These are phyloP conservation scores for Periophthalmodon schlosseri DNA, from an alignment of 2,113 vertebrate genomes.

Conservation along the genomic window DNA sequence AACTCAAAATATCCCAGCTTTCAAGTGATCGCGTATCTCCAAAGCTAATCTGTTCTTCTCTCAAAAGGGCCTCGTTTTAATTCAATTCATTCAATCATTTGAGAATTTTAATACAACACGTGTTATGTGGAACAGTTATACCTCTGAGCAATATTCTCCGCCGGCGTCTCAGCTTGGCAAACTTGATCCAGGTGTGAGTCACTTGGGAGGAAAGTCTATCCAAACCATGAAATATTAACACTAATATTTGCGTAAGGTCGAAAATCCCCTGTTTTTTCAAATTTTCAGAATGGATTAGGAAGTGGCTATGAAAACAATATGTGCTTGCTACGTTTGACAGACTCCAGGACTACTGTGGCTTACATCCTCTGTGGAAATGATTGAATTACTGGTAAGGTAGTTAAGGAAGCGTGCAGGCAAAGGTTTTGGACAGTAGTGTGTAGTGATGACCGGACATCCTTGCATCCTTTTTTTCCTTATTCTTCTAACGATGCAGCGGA, in stretches of 20 bases:
- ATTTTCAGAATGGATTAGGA: conserved; percentile 36
- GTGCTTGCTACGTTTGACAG: conserved; percentile 40
- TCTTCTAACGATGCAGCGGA: conserved; percentile 46
- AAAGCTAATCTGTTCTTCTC: conserved; percentile 71
- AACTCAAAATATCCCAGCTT: conserved; percentile 73
- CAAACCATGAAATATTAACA: conserved; percentile 68
- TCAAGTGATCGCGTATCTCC: conserved; percentile 77
- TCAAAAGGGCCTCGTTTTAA: conserved; percentile 65
- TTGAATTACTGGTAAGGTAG: conserved; percentile 56
- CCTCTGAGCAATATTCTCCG: conserved; percentile 73
- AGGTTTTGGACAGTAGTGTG: conserved; percentile 34
- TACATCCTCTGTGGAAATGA: conserved; percentile 48
- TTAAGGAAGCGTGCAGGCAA: conserved; percentile 52
- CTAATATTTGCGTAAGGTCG: conserved; percentile 72
- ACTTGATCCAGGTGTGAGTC: conserved; percentile 65
- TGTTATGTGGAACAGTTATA: conserved; percentile 73
- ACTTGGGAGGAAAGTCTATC: conserved; percentile 66
- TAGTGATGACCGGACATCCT: conserved; percentile 39
- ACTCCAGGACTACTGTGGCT: conserved; percentile 11
- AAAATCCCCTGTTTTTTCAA: conserved; percentile 39
- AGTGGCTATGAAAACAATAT: conserved; percentile 22
- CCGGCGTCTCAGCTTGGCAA: conserved; percentile 61
- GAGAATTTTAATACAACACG: conserved; percentile 71
- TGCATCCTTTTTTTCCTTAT: conserved; percentile 38
- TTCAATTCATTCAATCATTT: conserved; percentile 74